These are phyloP conservation scores for Rhegmatorhina hoffmannsi DNA, from an alignment of 2,113 vertebrate species.

Conservation along the genomic window DNA sequence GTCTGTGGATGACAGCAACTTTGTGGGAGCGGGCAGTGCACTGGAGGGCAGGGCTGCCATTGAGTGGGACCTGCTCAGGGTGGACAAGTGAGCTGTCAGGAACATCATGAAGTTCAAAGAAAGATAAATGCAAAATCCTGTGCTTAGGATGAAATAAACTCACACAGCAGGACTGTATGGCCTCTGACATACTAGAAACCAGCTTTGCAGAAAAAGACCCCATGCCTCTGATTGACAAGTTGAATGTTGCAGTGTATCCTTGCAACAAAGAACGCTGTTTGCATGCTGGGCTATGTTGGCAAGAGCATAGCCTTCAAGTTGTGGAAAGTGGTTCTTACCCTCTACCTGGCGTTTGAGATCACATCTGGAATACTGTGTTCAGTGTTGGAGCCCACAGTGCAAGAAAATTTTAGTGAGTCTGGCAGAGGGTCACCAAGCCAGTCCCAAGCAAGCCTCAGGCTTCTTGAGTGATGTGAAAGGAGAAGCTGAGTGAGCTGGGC, in stretches of 20 bases:
- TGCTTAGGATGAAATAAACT: neutral
- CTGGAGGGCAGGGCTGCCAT: neutral
- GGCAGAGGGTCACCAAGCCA: neutral
- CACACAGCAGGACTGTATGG: neutral
- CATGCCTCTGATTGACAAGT: neutral
- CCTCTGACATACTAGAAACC: neutral
- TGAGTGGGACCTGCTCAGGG: neutral
- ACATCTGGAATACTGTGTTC: neutral
- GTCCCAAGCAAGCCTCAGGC: neutral
- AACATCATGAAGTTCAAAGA: neutral
- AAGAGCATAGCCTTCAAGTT: neutral
- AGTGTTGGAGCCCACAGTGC: neutral
- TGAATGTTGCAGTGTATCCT: neutral
- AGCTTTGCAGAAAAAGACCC: neutral
- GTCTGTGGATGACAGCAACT: neutral
- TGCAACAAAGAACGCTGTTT: neutral
- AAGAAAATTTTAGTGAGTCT: neutral
- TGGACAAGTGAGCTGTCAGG: neutral
- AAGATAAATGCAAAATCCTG: neutral
- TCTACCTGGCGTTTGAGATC: neutral
- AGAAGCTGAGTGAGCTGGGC: neutral
- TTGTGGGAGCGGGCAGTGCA: rapidly evolving
- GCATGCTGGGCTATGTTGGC: neutral
- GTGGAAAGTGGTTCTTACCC: neutral
- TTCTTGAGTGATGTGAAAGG: neutral